Conservation (phyloP, 2,113 vertebrate species). For the Petaurus breviceps region DNA sequence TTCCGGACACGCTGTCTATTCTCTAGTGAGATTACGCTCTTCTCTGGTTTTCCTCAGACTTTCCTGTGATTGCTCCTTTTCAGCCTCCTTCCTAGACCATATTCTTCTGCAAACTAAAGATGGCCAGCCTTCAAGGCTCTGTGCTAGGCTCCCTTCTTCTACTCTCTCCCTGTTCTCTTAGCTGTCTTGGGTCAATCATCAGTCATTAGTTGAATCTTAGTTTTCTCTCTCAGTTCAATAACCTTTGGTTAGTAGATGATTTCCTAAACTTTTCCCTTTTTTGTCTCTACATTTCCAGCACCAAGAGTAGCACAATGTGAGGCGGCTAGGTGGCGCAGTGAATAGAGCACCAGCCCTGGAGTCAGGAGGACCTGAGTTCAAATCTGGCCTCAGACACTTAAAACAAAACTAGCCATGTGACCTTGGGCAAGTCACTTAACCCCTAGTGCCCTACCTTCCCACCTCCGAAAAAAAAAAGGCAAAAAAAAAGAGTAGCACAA, state of each 20-base stretch:
- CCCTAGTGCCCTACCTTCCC: no score
- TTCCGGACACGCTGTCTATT: background rate
- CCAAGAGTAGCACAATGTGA: background rate
- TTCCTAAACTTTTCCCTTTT: background rate
- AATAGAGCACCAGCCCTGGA: no score
- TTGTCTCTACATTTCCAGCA: background rate
- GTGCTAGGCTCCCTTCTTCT: background rate
- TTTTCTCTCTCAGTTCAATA: background rate
- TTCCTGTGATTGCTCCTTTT: background rate
- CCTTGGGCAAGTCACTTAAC: no score
- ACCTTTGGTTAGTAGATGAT: background rate
- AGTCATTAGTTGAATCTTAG: no score
- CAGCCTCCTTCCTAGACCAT: background rate
- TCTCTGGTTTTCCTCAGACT: background rate
- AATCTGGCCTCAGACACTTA: no score
- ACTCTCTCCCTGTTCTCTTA: background rate
- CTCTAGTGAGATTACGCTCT: background rate
- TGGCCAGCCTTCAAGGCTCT: background rate
- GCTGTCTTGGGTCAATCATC: no score
- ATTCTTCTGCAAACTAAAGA: background rate
- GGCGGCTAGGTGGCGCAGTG: no score
- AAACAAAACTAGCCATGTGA: no score
- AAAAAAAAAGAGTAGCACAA: no score
- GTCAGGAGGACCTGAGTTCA: no score
- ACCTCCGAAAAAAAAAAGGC: no score